These are phyloP conservation scores for Thrips palmi DNA, from an alignment of 1,140 invertebrate genomes.

Conservation along the genomic window DNA sequence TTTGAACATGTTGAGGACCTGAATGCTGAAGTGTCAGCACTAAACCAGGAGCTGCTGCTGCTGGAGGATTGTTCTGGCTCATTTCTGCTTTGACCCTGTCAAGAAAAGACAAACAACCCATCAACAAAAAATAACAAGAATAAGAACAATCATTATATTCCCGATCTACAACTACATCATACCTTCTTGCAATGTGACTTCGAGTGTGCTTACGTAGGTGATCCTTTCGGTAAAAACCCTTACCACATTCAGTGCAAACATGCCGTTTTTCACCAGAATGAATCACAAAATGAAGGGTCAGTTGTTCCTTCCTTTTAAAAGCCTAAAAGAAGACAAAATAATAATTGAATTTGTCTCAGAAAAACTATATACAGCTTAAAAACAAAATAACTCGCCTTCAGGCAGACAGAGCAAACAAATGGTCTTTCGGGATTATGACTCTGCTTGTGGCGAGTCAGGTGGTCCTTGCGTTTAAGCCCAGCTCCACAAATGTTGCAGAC, in stretches of 20 bases:
- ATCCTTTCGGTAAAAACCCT: slow-evolving; percentile 38
- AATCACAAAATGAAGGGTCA: slow-evolving; percentile 32
- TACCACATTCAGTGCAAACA: slow-evolving; percentile 35
- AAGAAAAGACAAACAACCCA: too few species aligned
- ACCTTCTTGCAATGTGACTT: slow-evolving; percentile 29
- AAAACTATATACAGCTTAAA: too few species aligned
- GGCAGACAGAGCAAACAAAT: slow-evolving; percentile 30
- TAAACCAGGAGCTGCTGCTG: too few species aligned
- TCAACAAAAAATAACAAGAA: too few species aligned
- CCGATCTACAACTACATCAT: too few species aligned
- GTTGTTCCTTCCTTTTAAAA: slow-evolving; percentile 33
- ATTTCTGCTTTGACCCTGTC: slow-evolving; percentile 70
- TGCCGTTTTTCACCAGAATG: slow-evolving; percentile 25
- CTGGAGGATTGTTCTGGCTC: too few species aligned
- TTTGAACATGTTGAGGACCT: too few species aligned
- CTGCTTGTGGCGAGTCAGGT: slow-evolving; percentile 29
- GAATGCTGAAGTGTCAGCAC: too few species aligned
- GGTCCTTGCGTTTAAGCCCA: slow-evolving; percentile 29
- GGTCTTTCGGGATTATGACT: slow-evolving; percentile 32
- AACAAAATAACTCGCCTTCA: slow-evolving; percentile 26
- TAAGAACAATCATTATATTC: too few species aligned
- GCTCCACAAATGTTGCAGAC: slow-evolving; percentile 33
- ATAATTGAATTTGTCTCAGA: too few species aligned
- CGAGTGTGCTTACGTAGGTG: slow-evolving; percentile 36
- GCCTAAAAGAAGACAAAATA: slow-evolving; percentile 31